Conservation (phyloP, 2,797 vertebrate genomes). For the Linurgus olivaceus region DNA sequence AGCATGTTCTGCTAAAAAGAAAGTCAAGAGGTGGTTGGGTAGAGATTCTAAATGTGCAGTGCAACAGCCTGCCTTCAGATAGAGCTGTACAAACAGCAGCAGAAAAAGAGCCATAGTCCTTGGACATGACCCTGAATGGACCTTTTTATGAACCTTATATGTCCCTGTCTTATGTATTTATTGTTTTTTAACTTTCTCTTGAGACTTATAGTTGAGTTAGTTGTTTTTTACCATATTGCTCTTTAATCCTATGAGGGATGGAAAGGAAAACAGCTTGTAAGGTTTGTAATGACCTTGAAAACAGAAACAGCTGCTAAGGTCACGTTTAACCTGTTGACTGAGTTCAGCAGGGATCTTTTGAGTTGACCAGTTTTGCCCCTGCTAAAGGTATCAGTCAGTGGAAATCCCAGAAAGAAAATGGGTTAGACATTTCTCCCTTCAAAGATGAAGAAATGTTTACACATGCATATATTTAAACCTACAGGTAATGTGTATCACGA, state of each 20-base stretch:
- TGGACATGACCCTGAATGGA: neutral
- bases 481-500: neutral
- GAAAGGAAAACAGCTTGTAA: slow-evolving; percentile 60
- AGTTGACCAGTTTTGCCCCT: neutral
- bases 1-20: neutral
- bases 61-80: neutral
- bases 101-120: neutral
- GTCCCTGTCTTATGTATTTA: neutral
- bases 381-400: neutral
- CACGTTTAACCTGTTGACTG: slow-evolving; percentile 23
- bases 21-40: neutral
- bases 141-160: slow-evolving; percentile 10
- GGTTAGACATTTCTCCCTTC: neutral
- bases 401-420: slow-evolving; percentile 12
- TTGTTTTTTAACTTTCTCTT: slow-evolving; percentile 38
- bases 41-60: neutral
- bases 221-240: slow-evolving; percentile 49
- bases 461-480: neutral
- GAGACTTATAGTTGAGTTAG: slow-evolving; percentile 16
- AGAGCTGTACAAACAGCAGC: neutral
- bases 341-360: slow-evolving; percentile 28
- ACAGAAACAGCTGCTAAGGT: slow-evolving; percentile 63
- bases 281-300: slow-evolving; percentile 61
- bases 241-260: slow-evolving; percentile 35
- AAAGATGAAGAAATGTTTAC: neutral